Evolutionary conservation across 1,140 invertebrate genomes (phyloP), one percentile per base, ranked within the genome.

Genomic region (Leptinotarsa undecemlineata): DNA sequence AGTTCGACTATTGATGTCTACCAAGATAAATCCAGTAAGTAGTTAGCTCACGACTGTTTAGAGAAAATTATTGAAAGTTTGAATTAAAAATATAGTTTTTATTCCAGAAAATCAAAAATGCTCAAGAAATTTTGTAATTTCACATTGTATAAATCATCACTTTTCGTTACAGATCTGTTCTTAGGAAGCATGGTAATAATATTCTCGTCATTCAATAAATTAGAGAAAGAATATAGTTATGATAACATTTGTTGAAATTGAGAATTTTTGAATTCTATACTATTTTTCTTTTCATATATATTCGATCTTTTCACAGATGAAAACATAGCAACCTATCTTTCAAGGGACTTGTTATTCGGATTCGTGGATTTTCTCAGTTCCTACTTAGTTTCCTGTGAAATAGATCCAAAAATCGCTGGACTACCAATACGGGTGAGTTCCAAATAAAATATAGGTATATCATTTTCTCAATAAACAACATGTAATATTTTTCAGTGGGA

Each of bases 11-110:
- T 97, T 48, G 87, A 91, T 80, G 91, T 98, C 23, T 93, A 92
- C 90, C 88, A 96, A 68, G 96, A 98, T 85, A 96, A 96, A 91
- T 97, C 96, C 48, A 95, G 92, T 93, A 87, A 90, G 88, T 87
- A n/a, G 48, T 42, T 62, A 13, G 11, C n/a, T 11, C 33, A 11
- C 33, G 33, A 42, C 33, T 42, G 8, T 42, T 15, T 14, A n/a
- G 3, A 57, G 17, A 57, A 57, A 57, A 57, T 3, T 2, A 42
- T 42, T 42, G 0, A 42, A 42, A 11, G 8, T 42, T 42, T 11
- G 11, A 42, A 42, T 3, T 11, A 8, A 42, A 11, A 42, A 42
- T 42, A 42, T 42, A 11, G 11, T 42, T 42, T 42, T 1, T 3
- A 42, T 8, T 42, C 8, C 33, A 42, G 1, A 42, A 42, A 42